A percentile compares a stretch with the other conserved stretches of the same genome.
These are phyloP conservation scores for Heliconius aoede DNA, from an alignment of 2,888 invertebrate species.

Conservation along the genomic window DNA sequence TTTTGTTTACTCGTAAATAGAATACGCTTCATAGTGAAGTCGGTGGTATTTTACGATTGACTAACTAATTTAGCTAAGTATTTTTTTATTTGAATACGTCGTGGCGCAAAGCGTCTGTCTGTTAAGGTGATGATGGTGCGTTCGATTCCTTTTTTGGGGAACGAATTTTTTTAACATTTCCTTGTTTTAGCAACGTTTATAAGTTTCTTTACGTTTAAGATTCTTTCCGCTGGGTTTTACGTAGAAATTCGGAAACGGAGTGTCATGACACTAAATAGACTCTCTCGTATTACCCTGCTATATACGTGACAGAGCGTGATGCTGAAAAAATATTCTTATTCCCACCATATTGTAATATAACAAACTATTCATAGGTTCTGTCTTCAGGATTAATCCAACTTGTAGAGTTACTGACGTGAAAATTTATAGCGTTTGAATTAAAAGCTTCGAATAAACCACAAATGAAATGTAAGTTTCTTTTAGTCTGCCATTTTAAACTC, in stretches of 20 bases:
- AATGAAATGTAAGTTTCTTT: neutral
- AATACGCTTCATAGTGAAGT: constrained; percentile 30
- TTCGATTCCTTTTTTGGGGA: neutral
- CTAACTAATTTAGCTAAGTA: constrained; percentile 31
- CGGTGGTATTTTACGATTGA: constrained; percentile 24
- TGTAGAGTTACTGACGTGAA: constrained; percentile 10
- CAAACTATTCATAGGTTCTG: constrained; percentile 12
- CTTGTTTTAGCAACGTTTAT: neutral
- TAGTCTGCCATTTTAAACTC: neutral
- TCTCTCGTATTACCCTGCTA: too few species aligned
- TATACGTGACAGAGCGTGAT: too few species aligned
- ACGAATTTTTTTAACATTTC: neutral
- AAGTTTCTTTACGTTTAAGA: too few species aligned
- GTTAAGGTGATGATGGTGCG: neutral
- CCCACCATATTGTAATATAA: neutral
- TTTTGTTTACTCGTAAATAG: constrained; percentile 9
- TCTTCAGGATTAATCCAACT: constrained; percentile 25
- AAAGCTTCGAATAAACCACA: neutral
- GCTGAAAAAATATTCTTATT: too few species aligned
- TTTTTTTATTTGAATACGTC: constrained; percentile 23
- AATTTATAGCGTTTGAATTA: constrained; percentile 23
- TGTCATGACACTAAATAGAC: too few species aligned
- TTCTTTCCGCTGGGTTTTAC: too few species aligned
- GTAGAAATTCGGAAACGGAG: too few species aligned
- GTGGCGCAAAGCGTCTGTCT: neutral